phyloP scores from a whole-genome alignment of 2,888 invertebrate species.

The Nomada ruficornis region DNA sequence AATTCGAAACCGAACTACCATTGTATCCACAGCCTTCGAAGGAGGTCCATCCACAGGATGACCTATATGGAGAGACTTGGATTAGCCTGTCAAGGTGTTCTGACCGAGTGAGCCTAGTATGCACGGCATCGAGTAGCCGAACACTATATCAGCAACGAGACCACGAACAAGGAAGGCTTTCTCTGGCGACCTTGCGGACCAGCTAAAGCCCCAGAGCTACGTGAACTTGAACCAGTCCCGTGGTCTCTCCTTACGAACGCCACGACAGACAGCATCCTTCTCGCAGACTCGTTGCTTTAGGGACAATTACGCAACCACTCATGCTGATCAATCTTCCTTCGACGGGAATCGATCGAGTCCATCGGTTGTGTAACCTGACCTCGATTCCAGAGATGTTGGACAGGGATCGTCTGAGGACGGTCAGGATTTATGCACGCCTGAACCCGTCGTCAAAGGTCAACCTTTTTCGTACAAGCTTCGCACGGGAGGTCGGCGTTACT shows the following conservation, averaged over 20 bases:
- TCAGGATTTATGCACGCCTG: not conserved
- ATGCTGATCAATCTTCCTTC: not conserved
- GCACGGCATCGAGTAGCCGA: slow-evolving; percentile 49
- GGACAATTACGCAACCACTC: slow-evolving; percentile 30
- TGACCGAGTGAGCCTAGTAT: slow-evolving; percentile 50
- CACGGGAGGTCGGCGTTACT: not conserved
- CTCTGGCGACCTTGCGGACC: slow-evolving; percentile 78
- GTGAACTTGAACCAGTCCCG: slow-evolving; percentile 82
- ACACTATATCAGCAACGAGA: slow-evolving; percentile 54
- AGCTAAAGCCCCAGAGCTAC: slow-evolving; percentile 74
- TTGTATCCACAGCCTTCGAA: too few relatives aligned
- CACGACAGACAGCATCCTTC: not conserved
- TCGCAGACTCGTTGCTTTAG: slow-evolving; percentile 6
- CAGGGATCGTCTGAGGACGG: not conserved
- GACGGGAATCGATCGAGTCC: slow-evolving; percentile 1
- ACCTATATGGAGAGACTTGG: slow-evolving; percentile 9
- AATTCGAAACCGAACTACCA: too few relatives aligned
- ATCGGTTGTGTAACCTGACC: slow-evolving; percentile 8
- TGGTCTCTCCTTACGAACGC: slow-evolving; percentile 63
- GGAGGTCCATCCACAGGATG: not conserved
- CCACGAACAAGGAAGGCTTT: slow-evolving; percentile 80
- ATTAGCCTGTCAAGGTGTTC: slow-evolving; percentile 35
- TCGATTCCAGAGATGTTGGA: not conserved
- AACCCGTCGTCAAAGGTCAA: not conserved
- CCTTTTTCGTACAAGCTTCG: not conserved